Base-by-base conservation (phyloP, 2,113 vertebrate species). In the Hippocampus zosterae region DNA sequence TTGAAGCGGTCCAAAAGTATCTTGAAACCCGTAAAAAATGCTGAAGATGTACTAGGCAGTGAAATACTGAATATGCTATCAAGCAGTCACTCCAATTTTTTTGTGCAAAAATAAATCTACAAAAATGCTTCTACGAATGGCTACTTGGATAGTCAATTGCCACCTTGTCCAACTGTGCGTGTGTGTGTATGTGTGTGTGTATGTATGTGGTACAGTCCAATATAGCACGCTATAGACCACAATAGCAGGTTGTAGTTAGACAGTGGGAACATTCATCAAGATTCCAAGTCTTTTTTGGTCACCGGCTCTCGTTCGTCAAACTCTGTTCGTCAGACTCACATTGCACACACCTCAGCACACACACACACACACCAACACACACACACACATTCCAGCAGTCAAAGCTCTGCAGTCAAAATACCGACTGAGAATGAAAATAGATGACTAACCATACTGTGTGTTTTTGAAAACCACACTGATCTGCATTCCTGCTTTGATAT, bases 191-290 rank as follows among this genome's bases (percentile, higher is more conserved):
- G 63, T 67, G 67, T 68, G 33, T 61, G 65, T 65, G 40, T 73
- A 69, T 61, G 60, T 71, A 72, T 73, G 76, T 59, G 65, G 67
- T 44, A 40, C 29, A 42, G 71, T 71, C 82, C 78, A 69, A 64
- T 73, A 66, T 83, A 74, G 80, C 85, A 78, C 72, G 76, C 56
- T 52, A 72, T 55, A 65, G 48, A 85, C 88, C 86, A 85, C 82
- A 89, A 88, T 84, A 84, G 73, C 81, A 87, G 82, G 84, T 86
- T 87, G 78, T 84, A 79, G 67, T 75, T 63, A 75, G 76, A 84
- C 84, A 85, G 65, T 76, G 79, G 53, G 80, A 69, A 78, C 77
- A 79, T 88, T 88, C 85, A 84, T 84, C 74, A 77, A 69, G 67
- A 63, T 46, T 37, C 41, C 33, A 27, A 65, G 57, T 72, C 69